Evolutionary conservation across 2,113 vertebrate genomes (phyloP).

Genomic region (Benitochromis conjunctus): DNA sequence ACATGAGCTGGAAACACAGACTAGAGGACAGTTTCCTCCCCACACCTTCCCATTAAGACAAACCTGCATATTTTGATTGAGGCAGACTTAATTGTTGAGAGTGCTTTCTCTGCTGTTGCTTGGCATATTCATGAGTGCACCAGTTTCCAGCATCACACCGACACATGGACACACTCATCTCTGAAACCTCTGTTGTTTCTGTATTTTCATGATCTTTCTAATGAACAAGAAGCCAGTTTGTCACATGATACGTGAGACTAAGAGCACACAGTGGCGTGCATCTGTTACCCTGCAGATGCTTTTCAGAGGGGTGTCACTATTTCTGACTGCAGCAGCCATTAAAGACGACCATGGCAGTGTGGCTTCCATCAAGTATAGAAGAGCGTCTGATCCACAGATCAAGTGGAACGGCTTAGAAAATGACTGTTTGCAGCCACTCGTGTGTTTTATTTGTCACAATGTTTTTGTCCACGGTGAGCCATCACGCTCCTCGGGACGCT

Average conservation of each 20-base stretch:
- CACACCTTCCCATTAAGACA: not conserved
- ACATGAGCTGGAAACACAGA: not conserved
- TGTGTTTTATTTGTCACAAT: not conserved
- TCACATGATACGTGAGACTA: not conserved
- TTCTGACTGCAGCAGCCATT: not conserved
- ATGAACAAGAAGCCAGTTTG: not conserved
- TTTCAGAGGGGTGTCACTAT: not conserved
- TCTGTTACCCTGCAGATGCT: conserved; percentile 4
- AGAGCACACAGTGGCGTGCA: not conserved
- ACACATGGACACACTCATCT: not conserved
- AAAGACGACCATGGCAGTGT: not conserved
- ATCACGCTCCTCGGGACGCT: not conserved
- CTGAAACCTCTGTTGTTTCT: not conserved
- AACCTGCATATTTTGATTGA: not conserved
- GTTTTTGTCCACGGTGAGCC: not conserved
- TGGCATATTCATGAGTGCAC: conserved; percentile 9
- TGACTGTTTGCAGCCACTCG: not conserved
- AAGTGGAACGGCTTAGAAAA: not conserved
- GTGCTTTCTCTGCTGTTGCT: not conserved
- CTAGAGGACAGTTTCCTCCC: conserved; percentile 19
- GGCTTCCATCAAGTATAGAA: not conserved
- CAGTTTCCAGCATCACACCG: not conserved
- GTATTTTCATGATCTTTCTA: not conserved
- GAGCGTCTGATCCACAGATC: not conserved
- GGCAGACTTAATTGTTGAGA: conserved; percentile 5